Base-by-base conservation (phyloP, 2,888 invertebrate genomes). In the Blastobasis lacticolella region DNA sequence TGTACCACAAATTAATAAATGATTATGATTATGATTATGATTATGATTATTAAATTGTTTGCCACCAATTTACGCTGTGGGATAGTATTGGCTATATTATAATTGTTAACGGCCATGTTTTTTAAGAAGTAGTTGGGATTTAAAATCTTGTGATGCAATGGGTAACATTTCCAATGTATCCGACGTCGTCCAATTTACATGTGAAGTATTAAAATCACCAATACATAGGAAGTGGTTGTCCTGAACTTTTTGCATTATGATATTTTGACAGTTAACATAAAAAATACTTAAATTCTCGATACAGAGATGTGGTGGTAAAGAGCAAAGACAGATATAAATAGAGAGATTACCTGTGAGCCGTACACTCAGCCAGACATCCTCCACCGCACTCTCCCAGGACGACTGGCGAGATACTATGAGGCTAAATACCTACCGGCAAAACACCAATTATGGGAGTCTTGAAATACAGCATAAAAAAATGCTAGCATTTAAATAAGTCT, bases 331-430 rank as follows among this genome's bases (percentile, higher is more conserved):
- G 7, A 58, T 47, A 49, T 57, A 49, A 1, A 52, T 10, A 8
- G 3, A n/a, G 5, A 43, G 38, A 5, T 10, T n/a, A 10, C 9
- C 38, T 4, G 36, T 47, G 1, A 54, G 53, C 7, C 38, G 1
- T 7, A 60, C 42, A 45, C 45, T 57, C 0, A 57, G n/a, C 57
- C 61, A 61, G 1, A 59, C 10, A 46, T 61, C 59, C 46, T 61
- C 59, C 9, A 53, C 46, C 0, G 38, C n/a, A 43, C 54, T 53
- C 9, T 59, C 57, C 57, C 58, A 59, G 0, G 51, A 47, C 10
- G 46, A 5, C 10, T 47, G 56, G 6, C 58, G 48, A 5, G 56
- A 41, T 6, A 58, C 56, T 43, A 45, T 47, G 10, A 52, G 43
- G 3, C 51, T 4, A n/a, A n/a, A n/a, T n/a, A n/a, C n/a, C n/a